Conservation (phyloP, 2,797 vertebrate species). For the Girardinus metallicus region DNA sequence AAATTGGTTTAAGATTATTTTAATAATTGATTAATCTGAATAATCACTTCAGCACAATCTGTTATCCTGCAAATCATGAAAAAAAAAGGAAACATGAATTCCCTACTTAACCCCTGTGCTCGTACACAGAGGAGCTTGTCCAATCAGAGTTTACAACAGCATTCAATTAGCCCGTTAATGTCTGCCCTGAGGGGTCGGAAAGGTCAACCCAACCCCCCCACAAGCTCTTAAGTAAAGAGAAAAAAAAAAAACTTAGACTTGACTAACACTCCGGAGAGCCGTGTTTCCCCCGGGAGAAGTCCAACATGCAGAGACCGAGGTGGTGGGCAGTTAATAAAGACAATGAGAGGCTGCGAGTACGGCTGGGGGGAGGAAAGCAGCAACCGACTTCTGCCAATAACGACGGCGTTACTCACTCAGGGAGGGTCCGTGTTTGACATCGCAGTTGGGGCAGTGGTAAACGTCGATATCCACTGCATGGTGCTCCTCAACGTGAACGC, state of each 20-base stretch:
- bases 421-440: conserved; percentile 90
- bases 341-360: conserved; percentile 17
- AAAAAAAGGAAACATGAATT: not conserved
- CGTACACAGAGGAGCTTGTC: conserved; percentile 30
- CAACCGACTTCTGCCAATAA: conserved; percentile 2
- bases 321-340: conserved; percentile 14
- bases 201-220: conserved; percentile 33
- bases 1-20: too few species aligned
- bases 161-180: conserved; percentile 74
- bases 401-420: conserved; percentile 87
- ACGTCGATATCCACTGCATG: conserved; percentile 97
- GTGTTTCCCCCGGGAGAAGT: conserved; percentile 27
- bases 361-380: not conserved
- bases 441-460: conserved; percentile 99
- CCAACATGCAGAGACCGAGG: conserved; percentile 17
- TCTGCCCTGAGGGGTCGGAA: conserved; percentile 44
- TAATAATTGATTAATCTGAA: too few species aligned
- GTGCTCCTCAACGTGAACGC: conserved; percentile 96
- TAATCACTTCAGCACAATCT: too few species aligned
- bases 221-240: conserved; percentile 10
- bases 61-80: too few species aligned
- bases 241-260: conserved; percentile 43
- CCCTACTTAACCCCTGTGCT: conserved; percentile 19
- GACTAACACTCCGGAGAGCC: conserved; percentile 29
- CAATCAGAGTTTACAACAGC: conserved; percentile 56